phyloP scores from a whole-genome alignment of 2,888 invertebrate species.

The Erebia ligea region DNA sequence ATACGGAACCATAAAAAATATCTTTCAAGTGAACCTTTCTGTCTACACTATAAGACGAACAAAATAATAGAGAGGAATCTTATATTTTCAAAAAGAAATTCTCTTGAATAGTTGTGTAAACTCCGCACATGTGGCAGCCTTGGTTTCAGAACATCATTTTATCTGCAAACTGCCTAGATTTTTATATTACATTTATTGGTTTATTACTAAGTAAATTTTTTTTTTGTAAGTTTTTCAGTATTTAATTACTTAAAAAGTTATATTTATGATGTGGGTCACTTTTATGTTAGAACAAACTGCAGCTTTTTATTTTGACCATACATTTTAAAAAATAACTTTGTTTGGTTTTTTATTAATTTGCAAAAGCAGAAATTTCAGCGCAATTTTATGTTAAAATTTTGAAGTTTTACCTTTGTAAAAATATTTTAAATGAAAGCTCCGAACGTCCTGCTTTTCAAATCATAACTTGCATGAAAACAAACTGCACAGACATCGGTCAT shows the following conservation, averaged over 20 bases:
- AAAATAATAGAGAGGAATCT: neutral
- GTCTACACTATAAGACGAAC: neutral
- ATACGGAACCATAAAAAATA: neutral
- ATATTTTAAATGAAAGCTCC: neutral
- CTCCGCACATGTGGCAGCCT: conserved; percentile 35
- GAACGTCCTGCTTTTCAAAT: neutral
- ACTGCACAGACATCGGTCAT: neutral
- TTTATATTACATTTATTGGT: no score
- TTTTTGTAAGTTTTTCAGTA: no score
- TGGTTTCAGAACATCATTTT: conserved; percentile 30
- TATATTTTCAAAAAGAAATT: conserved; percentile 32
- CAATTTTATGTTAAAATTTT: neutral
- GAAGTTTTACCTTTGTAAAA: neutral
- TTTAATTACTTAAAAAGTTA: no score
- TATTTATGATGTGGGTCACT: no score
- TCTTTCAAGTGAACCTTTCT: neutral
- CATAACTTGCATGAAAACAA: neutral
- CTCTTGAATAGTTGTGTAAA: conserved; percentile 35
- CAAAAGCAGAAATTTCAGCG: neutral
- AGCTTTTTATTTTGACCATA: neutral
- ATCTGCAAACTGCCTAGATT: conserved; percentile 34
- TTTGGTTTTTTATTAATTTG: neutral
- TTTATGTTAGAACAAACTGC: neutral
- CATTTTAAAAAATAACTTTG: neutral
- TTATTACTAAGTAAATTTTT: no score